A percentile compares a stretch with the other conserved stretches of the same genome.
These are phyloP conservation scores for Apus apus DNA, from an alignment of 2,113 vertebrate species.

Conservation along the genomic window DNA sequence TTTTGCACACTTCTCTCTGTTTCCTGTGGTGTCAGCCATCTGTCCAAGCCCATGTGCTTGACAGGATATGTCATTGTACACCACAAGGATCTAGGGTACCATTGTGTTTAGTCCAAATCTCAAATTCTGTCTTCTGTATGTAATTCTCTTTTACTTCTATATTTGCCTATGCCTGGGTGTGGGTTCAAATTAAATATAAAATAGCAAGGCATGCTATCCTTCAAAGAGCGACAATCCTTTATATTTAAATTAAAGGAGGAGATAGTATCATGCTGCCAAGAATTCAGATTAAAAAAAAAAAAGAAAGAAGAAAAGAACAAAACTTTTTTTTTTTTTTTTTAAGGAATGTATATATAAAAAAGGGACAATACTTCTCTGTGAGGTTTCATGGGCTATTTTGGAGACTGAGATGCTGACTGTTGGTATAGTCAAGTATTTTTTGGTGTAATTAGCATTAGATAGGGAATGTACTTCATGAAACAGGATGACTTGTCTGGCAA, in stretches of 20 bases:
- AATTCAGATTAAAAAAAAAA: background rate
- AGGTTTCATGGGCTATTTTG: background rate
- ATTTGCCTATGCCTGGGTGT: background rate
- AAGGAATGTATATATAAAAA: background rate
- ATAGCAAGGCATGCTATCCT: background rate
- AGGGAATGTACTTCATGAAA: background rate
- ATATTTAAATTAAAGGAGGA: background rate
- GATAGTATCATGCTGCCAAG: background rate
- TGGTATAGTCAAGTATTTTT: background rate
- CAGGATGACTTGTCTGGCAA: background rate
- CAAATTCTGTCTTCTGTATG: background rate
- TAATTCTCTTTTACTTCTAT: background rate
- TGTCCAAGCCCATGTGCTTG: background rate
- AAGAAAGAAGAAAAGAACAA: background rate
- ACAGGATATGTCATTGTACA: background rate
- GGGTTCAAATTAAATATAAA: background rate
- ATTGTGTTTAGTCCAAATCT: background rate
- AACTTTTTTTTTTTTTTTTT: too few relatives aligned
- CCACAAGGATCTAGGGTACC: background rate
- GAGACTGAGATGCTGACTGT: background rate
- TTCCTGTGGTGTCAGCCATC: slow-evolving; percentile 14
- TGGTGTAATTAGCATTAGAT: background rate
- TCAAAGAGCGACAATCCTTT: background rate
- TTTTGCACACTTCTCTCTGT: background rate
- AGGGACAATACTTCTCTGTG: background rate